These are phyloP conservation scores for Sacculina carcini DNA, from an alignment of 2,888 invertebrate species.

Conservation along the genomic window DNA sequence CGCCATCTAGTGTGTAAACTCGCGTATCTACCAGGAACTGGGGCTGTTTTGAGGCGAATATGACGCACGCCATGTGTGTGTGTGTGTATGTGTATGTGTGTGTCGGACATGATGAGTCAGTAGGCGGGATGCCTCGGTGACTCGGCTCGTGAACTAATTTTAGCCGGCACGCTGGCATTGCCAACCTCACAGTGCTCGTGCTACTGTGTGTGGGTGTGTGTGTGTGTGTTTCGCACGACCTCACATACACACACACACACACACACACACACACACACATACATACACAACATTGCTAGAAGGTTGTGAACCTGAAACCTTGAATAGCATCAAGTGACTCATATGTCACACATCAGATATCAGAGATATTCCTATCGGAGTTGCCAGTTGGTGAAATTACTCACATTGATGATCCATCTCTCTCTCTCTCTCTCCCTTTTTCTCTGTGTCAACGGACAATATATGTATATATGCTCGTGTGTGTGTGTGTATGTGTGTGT, in stretches of 20 bases:
- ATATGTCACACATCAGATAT: neutral
- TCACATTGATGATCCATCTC: neutral
- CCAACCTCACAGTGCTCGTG: too few relatives aligned
- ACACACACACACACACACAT: constrained; percentile 2
- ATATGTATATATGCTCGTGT: neutral
- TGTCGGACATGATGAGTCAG: too few relatives aligned
- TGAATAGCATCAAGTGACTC: neutral
- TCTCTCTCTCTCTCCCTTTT: constrained; percentile 6
- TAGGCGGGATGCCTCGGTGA: too few relatives aligned
- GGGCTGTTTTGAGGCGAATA: too few relatives aligned
- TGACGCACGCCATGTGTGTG: too few relatives aligned
- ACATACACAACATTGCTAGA: neutral
- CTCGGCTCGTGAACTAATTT: too few relatives aligned
- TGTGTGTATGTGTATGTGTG: too few relatives aligned
- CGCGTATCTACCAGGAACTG: too few relatives aligned
- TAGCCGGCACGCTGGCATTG: too few relatives aligned
- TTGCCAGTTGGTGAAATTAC: neutral
- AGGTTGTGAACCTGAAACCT: neutral
- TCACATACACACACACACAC: constrained; percentile 1
- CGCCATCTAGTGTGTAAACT: too few relatives aligned
- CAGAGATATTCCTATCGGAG: neutral
- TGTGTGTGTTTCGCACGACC: too few relatives aligned
- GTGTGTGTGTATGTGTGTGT: neutral
- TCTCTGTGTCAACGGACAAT: constrained; percentile 4
- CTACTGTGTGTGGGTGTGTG: too few relatives aligned